Evolutionary conservation across 2,888 invertebrate genomes (phyloP), one percentile per base, ranked within the genome.

Genomic region (Unio pictorum): DNA sequence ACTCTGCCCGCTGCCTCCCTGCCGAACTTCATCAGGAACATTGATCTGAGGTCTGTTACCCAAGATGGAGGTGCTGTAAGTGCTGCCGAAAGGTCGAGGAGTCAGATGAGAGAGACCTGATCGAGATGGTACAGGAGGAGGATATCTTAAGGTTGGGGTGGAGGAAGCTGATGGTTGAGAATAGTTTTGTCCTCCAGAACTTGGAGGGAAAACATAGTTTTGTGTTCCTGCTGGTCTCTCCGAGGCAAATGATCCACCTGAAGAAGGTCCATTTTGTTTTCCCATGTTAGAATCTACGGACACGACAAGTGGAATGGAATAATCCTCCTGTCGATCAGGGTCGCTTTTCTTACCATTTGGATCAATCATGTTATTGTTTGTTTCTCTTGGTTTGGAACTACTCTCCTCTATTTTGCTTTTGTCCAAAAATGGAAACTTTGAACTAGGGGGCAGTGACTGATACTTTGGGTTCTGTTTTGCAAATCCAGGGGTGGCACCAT

Each of bases 381-480:
- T 74, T 73, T 80, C 79, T 60, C 64, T 64, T 23, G 55, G 63
- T 55, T 73, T 66, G 59, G 62, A 68, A 34, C 65, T 73, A 57
- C 57, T 55, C 34, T 63, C 63, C 3, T 18, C 23, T 30, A 28
- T 34, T 17, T 58, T 68, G 20, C 63, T 67, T 78, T 86, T 74
- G 65, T 76, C 71, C 18, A 78, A 69, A 45, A 67, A 68, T 45
- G 83, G 76, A 89, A 95, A 95, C 91, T 95, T 96, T 57, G 95
- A 95, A 89, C 94, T 96, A 91, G 95, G 95, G 82, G 96, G 96
- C 90, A 96, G 91, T 54, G 96, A 96, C 92, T 96, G 96, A 91
- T 95, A 96, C 91, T 95, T 97, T 60, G 94, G 95, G 90, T 96
- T 96, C 69, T 94, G 94, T 89, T 96, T 96, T 86, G 94, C 95